These are phyloP conservation scores for Pholis gunnellus DNA, from an alignment of 2,113 vertebrate species.

Conservation along the genomic window DNA sequence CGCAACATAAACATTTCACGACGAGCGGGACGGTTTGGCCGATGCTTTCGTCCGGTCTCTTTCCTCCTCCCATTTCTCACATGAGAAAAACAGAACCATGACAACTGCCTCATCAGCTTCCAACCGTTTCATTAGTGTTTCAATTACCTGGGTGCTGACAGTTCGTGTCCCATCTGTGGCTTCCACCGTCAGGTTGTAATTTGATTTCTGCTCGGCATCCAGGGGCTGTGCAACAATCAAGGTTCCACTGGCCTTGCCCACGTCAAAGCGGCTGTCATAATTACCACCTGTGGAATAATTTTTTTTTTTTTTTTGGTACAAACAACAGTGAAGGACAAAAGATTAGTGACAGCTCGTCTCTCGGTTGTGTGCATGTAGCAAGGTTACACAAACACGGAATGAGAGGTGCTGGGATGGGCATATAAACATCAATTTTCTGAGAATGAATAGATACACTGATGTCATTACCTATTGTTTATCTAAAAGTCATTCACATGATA, in stretches of 20 bases:
- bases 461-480: conserved; percentile 13
- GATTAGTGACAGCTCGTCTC: conserved; percentile 67
- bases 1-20: conserved; percentile 27
- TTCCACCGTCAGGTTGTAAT: conserved; percentile 97
- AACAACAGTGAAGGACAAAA: conserved; percentile 58
- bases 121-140: conserved; percentile 75
- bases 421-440: conserved; percentile 48
- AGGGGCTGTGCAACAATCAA: conserved; percentile 94
- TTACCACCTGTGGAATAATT: conserved; percentile 91
- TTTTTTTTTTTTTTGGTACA: conserved; percentile 56
- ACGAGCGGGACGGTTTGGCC: conserved; percentile 28
- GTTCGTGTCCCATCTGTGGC: conserved; percentile 95
- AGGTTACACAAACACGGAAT: conserved; percentile 57
- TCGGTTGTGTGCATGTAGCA: conserved; percentile 27
- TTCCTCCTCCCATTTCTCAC: conserved; percentile 22
- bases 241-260: conserved; percentile 96
- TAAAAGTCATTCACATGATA: conserved; percentile 18
- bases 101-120: conserved; percentile 75
- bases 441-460: conserved; percentile 17
- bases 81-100: conserved; percentile 51
- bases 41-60: conserved; percentile 38
- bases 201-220: conserved; percentile 95
- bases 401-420: conserved; percentile 7
- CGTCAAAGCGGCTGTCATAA: conserved; percentile 97
- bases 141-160: conserved; percentile 94